phyloP scores from a whole-genome alignment of 2,888 invertebrate genomes.

The Mechanitis messenoides region DNA sequence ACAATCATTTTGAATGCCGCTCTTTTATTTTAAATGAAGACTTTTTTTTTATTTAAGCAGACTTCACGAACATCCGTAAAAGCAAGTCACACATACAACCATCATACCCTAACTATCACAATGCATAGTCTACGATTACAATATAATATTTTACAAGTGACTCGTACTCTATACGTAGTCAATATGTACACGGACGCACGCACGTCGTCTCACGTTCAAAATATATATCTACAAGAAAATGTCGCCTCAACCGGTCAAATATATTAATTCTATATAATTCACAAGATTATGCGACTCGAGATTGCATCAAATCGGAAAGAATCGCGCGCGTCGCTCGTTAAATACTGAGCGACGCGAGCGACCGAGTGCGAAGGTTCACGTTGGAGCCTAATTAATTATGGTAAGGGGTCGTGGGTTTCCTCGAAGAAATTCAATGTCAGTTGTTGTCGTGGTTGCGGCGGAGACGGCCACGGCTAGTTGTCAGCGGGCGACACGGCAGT shows the following conservation, averaged over 20 bases:
- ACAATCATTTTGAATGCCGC: conserved; percentile 9
- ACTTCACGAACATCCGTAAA: conserved; percentile 6
- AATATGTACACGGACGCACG: conserved; percentile 25
- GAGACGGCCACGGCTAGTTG: not conserved
- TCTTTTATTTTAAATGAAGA: conserved; percentile 10
- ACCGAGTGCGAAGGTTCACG: too few relatives aligned
- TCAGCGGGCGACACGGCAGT: conserved; percentile 2
- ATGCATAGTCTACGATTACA: conserved; percentile 17
- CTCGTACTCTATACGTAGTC: conserved; percentile 22
- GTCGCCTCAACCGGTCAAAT: conserved; percentile 20
- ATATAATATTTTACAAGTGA: conserved; percentile 25
- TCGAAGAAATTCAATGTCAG: too few relatives aligned
- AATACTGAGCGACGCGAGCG: too few relatives aligned
- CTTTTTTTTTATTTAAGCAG: conserved; percentile 5
- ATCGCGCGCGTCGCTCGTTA: too few relatives aligned
- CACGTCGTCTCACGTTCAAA: conserved; percentile 4
- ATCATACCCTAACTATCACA: conserved; percentile 22
- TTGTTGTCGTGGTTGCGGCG: too few relatives aligned
- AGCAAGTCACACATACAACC: conserved; percentile 12
- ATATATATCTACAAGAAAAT: conserved; percentile 6
- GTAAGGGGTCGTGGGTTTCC: too few relatives aligned
- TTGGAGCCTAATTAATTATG: too few relatives aligned
- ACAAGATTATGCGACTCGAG: too few relatives aligned
- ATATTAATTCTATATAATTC: too few relatives aligned
- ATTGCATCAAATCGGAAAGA: too few relatives aligned